Percentiles rank a stretch among this genome's conserved stretches.
These are phyloP conservation scores for Hemicrepidius hirtus DNA, from an alignment of 2,888 invertebrate species.

Conservation along the genomic window DNA sequence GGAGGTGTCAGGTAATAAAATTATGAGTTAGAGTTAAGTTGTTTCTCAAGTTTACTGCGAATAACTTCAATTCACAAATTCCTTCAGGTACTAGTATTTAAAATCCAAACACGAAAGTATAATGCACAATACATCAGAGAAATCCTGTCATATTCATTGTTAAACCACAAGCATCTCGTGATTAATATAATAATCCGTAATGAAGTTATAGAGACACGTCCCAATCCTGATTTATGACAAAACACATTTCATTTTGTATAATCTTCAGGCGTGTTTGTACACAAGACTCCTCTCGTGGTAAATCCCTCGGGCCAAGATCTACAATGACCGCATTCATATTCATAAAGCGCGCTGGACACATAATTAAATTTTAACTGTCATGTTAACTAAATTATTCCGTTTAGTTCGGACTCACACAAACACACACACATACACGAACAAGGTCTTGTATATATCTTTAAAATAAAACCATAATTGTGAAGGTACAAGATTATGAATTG, in stretches of 20 bases:
- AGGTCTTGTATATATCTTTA: slow-evolving; percentile 3
- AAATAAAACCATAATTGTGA: slow-evolving; percentile 27
- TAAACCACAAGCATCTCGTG: slow-evolving; percentile 67
- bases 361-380: slow-evolving; percentile 72
- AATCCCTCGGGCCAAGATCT: slow-evolving; percentile 62
- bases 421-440: not conserved
- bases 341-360: slow-evolving; percentile 65
- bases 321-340: slow-evolving; percentile 69
- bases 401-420: slow-evolving; percentile 56
- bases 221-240: slow-evolving; percentile 71
- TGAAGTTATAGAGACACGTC: slow-evolving; percentile 71
- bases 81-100: not conserved
- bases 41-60: not conserved
- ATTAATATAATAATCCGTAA: slow-evolving; percentile 72
- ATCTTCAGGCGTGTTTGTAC: slow-evolving; percentile 65
- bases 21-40: slow-evolving; percentile 4
- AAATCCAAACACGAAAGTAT: not conserved
- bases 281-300: slow-evolving; percentile 62
- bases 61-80: too few relatives aligned
- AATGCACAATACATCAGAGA: slow-evolving; percentile 54
- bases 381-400: slow-evolving; percentile 69
- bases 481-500: not conserved
- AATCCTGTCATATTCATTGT: slow-evolving; percentile 65
- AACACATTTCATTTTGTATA: slow-evolving; percentile 68
- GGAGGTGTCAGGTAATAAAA: not conserved